Evolutionary conservation across 2,113 vertebrate genomes (phyloP).

Genomic region (Rhinoderma darwinii): DNA sequence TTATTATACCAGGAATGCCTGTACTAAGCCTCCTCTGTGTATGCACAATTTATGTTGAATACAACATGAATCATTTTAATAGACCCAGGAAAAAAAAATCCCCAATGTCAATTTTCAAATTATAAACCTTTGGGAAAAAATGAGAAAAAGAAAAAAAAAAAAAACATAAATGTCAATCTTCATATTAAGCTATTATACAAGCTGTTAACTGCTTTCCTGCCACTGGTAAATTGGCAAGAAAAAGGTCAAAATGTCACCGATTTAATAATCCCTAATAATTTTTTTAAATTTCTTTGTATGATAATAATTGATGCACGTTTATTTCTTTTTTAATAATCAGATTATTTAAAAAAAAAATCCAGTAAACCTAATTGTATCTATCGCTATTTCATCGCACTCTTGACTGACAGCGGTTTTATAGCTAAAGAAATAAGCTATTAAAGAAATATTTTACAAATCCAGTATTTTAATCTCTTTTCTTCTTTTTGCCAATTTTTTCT

Average conservation of each 20-base stretch:
- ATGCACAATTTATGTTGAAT: conserved; percentile 95
- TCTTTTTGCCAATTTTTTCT: not conserved
- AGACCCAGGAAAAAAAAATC: conserved; percentile 83
- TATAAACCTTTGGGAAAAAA: conserved; percentile 78
- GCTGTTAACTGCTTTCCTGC: conserved; percentile 38
- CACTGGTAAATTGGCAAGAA: not conserved
- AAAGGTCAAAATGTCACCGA: not conserved
- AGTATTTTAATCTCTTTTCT: not conserved
- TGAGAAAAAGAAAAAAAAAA: conserved; percentile 75
- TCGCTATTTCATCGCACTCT: not conserved
- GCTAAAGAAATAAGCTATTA: not conserved
- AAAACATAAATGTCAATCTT: conserved; percentile 79
- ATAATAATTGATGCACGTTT: not conserved
- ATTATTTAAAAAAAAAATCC: not conserved
- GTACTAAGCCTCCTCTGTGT: conserved; percentile 86
- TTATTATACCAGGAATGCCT: conserved; percentile 79
- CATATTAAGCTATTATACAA: conserved; percentile 74
- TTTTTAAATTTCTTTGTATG: not conserved
- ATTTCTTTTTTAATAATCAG: not conserved
- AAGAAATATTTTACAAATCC: not conserved
- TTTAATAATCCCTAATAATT: not conserved
- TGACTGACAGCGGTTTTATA: conserved; percentile 1
- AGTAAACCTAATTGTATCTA: not conserved
- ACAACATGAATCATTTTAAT: conserved; percentile 97
- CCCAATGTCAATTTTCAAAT: conserved; percentile 89